Percentiles rank a stretch among this genome's conserved stretches.
These are phyloP conservation scores for Corbicula japonica DNA, from an alignment of 2,888 invertebrate species.

Conservation along the genomic window DNA sequence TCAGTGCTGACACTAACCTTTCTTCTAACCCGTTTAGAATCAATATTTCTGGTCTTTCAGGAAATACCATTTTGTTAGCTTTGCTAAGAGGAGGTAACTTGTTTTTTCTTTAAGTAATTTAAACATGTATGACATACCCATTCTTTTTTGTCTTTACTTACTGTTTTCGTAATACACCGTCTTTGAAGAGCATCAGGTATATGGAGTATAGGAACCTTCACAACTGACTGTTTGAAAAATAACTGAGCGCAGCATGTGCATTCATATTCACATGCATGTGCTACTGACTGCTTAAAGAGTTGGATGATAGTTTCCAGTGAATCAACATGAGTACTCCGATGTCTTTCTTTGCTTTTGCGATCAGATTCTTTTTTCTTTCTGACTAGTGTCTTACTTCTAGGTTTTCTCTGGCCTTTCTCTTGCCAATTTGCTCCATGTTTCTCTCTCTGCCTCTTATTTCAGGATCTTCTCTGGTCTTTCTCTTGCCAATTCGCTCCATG, in stretches of 20 bases:
- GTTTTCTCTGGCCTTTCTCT: too few species aligned
- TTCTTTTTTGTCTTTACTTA: slow-evolving; percentile 21
- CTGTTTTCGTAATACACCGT: slow-evolving; percentile 13
- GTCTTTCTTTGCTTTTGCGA: too few species aligned
- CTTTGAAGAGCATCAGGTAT: background rate
- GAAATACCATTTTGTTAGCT: slow-evolving; percentile 34
- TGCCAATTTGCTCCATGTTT: too few species aligned
- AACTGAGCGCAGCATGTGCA: slow-evolving; percentile 44
- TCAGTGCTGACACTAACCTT: slow-evolving; percentile 46
- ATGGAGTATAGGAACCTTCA: background rate
- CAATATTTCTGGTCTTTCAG: slow-evolving; percentile 31
- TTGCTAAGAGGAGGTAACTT: slow-evolving; percentile 35
- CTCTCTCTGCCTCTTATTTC: too few species aligned
- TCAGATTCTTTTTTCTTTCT: too few species aligned
- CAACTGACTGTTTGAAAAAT: slow-evolving; percentile 40
- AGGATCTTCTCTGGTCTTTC: too few species aligned
- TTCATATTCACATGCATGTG: slow-evolving; percentile 22
- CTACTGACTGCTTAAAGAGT: background rate
- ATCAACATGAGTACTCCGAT: too few species aligned
- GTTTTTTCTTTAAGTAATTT: slow-evolving; percentile 15
- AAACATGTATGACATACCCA: slow-evolving; percentile 48
- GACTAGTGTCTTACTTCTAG: too few species aligned
- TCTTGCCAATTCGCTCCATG: too few species aligned
- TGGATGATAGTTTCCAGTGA: too few species aligned
- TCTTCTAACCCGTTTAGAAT: slow-evolving; percentile 38